Evolutionary conservation across 2,113 vertebrate genomes (phyloP).

Genomic region (Podarcis raffonei): DNA sequence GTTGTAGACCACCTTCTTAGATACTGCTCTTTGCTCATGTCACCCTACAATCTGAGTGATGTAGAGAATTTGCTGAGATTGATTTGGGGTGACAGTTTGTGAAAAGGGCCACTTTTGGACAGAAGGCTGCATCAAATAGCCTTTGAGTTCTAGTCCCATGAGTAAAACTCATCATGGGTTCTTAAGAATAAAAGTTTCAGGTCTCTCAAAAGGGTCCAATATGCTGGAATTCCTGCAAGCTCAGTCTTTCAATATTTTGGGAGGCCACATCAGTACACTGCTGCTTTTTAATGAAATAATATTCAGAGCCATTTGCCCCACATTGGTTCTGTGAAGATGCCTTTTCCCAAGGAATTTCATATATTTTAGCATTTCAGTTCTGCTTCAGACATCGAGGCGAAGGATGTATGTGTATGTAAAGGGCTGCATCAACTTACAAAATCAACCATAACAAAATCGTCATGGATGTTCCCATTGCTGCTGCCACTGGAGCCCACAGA

Average conservation of each 20-base stretch:
- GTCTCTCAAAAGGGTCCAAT: not conserved
- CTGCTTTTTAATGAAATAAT: not conserved
- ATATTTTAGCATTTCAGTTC: not conserved
- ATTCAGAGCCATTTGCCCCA: not conserved
- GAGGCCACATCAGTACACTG: not conserved
- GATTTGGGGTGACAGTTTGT: not conserved
- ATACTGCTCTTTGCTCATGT: not conserved
- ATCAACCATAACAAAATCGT: slow-evolving; percentile 98
- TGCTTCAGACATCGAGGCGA: not conserved
- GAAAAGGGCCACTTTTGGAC: not conserved
- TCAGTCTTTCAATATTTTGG: not conserved
- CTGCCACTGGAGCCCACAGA: slow-evolving; percentile 89
- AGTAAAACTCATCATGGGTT: not conserved
- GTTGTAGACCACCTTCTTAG: not conserved
- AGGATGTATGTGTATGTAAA: not conserved
- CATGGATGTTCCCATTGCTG: slow-evolving; percentile 84
- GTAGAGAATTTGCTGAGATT: not conserved
- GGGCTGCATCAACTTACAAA: slow-evolving; percentile 82
- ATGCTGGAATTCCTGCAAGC: not conserved
- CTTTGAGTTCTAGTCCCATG: not conserved
- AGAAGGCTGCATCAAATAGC: not conserved
- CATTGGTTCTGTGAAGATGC: not conserved
- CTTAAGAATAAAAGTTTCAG: not conserved
- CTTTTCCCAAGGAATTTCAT: not conserved
- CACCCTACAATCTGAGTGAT: not conserved